Base-by-base conservation (phyloP, 2,888 invertebrate genomes). In the Molorchus minor region DNA sequence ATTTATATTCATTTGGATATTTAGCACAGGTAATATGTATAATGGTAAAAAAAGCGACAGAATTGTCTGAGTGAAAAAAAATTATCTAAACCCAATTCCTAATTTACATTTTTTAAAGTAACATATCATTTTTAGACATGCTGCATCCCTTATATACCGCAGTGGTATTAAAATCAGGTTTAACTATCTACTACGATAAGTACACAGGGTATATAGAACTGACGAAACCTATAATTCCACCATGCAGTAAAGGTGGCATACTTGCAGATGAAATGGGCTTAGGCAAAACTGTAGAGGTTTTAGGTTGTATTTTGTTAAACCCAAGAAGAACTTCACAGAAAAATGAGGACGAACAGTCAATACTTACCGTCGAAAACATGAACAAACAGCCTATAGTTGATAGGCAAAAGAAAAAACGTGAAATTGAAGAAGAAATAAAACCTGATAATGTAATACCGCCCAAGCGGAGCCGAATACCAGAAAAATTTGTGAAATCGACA, bases 261-360 rank as follows among this genome's bases (percentile, higher is more conserved):
- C 79, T 92, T 43, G 91, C 90, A 1, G 92, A 92, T 77, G 91
- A 92, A 80, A 92, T 92, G 91, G 92, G 92, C 0, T 80, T 92
- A 17, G 92, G 92, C 0, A 92, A 92, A 81, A 92, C 92, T 0
- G 88, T 92, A 0, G 91, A 92, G 79, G 84, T 91, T 8, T 74
- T 92, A 29, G 86, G 88, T 1, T 83, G 87, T 55, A 84, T 91
- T 66, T 75, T 91, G 47, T 76, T 82, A 1, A 83, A 90, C 76
- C 83, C 79, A 1, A 72, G 78, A 1, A 72, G 78, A 56, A 0
- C 57, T 16, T 51, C 55, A 10, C 65, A 67, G n/a, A n/a, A n/a
- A n/a, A n/a, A n/a, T 17, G 44, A 15, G n/a, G 46, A 56, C 10
- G 61, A 62, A 41, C 52, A 59, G 19, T 12, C 33, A 3, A 10